Base-by-base conservation (phyloP, 2,888 invertebrate species). In the Cryptosula pallasiana region DNA sequence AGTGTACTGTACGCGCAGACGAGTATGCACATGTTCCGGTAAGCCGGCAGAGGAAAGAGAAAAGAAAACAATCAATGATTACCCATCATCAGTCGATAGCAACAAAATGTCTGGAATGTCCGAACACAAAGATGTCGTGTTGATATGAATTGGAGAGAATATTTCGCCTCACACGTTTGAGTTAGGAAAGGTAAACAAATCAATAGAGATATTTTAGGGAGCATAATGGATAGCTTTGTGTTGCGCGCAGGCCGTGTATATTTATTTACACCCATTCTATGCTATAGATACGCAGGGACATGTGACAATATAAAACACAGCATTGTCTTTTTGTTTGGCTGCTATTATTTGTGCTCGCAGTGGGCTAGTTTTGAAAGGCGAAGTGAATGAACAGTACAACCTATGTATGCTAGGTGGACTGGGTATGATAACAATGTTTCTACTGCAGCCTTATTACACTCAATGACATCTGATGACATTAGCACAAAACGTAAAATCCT, bases 251-350 rank as follows among this genome's bases (percentile, higher is more conserved):
- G 9, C 45, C 20, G 45, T 20, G 45, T 45, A 5, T 45, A 45
- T 45, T 45, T 45, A 45, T 45, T 45, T 45, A 20, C 45, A 45
- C 45, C 45, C 5, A 20, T 20, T 45, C 5, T 13, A 45, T 13
- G 45, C 45, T 20, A 45, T 45, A 13, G 45, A 45, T 45, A 45
- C 45, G 45, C 45, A 20, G 20, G 45, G 5, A 45, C 45, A 20
- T n/a, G 45, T 45, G 45, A 20, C 45, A 45, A 45, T 27, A 32
- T 29, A 63, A 63, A 29, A 32, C 32, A 32, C 3, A 5, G 27
- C 27, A 25, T 63, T 63, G 63, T 63, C 63, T 63, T 63, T 5
- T 63, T 63, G 63, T 63, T 63, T 63, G 63, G 3, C 9, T 34
- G 63, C 13, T 63, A 63, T 5, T 63, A 45, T 45, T 13, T n/a